phyloP scores from a whole-genome alignment of 53 echinoderm and acorn worm species.

The Holothuria scabra region DNA sequence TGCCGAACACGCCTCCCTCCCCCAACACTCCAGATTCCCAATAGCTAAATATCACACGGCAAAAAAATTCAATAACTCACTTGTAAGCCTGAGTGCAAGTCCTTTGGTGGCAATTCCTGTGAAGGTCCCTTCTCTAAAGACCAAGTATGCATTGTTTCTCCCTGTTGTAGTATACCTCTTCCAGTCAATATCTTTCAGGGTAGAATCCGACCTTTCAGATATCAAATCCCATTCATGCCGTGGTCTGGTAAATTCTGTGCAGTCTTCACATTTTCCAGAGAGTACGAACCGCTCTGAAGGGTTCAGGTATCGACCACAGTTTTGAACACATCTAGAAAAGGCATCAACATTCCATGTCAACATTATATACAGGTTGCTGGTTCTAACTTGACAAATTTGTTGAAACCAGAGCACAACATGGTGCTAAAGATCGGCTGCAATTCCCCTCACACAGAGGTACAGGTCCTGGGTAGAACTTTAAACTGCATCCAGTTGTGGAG shows the following conservation, averaged over 20 bases:
- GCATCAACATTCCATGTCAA: too few relatives aligned
- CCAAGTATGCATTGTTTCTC: constrained; percentile 66
- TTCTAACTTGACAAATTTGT: too few relatives aligned
- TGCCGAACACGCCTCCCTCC: not conserved
- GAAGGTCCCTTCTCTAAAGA: constrained; percentile 63
- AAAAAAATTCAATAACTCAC: not conserved
- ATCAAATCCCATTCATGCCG: constrained; percentile 61
- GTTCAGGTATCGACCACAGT: constrained; percentile 78
- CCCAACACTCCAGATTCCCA: not conserved
- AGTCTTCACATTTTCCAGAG: constrained; percentile 74
- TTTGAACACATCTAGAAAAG: constrained; percentile 72
- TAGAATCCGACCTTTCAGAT: constrained; percentile 33
- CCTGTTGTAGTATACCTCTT: constrained; percentile 71
- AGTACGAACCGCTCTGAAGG: constrained; percentile 82
- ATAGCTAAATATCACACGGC: not conserved
- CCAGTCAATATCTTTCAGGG: constrained; percentile 58
- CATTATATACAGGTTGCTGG: too few relatives aligned
- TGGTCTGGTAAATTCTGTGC: constrained; percentile 65
- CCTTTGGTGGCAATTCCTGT: not conserved
- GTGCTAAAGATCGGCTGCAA: too few relatives aligned
- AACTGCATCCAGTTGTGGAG: too few relatives aligned
- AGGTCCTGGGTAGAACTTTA: too few relatives aligned
- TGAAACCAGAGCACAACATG: too few relatives aligned
- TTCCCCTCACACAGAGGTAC: too few relatives aligned
- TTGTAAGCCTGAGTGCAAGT: not conserved